A percentile compares a stretch with the other conserved stretches of the same genome.
Conservation (phyloP, 2,113 vertebrate species). For the Heliornis fulica region DNA sequence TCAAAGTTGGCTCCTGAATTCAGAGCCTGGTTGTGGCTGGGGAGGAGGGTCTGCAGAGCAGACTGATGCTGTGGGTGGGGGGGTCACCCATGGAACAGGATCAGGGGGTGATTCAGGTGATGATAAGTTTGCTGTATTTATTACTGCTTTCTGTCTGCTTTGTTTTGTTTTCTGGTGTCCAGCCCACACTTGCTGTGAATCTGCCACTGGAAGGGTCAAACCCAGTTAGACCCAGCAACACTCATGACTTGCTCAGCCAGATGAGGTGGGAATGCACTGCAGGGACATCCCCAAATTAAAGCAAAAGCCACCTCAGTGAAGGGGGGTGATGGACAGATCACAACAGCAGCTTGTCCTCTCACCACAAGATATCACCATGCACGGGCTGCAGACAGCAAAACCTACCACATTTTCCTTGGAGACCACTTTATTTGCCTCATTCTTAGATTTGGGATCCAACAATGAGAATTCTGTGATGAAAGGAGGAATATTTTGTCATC, state of each 20-base stretch:
- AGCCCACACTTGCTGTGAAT: neutral
- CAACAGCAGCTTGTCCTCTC: neutral
- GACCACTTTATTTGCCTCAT: neutral
- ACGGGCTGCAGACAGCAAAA: neutral
- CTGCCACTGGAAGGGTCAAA: neutral
- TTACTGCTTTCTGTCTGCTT: neutral
- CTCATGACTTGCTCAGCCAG: neutral
- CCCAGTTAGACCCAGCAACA: accelerated
- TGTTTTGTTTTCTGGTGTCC: neutral
- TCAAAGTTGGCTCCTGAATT: neutral
- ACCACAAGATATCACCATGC: neutral
- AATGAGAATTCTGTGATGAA: accelerated
- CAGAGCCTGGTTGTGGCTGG: neutral
- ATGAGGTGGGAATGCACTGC: neutral
- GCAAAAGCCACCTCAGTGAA: neutral
- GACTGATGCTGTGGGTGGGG: neutral
- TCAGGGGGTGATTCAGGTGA: neutral
- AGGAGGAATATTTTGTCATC: neutral
- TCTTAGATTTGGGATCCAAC: neutral
- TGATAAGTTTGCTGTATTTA: neutral
- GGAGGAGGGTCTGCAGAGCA: neutral
- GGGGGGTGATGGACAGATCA: neutral
- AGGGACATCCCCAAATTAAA: neutral
- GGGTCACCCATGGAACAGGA: neutral
- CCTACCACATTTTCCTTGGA: accelerated